These are phyloP conservation scores for Lucilia sericata DNA, from an alignment of 1,140 invertebrate species.

Conservation along the genomic window DNA sequence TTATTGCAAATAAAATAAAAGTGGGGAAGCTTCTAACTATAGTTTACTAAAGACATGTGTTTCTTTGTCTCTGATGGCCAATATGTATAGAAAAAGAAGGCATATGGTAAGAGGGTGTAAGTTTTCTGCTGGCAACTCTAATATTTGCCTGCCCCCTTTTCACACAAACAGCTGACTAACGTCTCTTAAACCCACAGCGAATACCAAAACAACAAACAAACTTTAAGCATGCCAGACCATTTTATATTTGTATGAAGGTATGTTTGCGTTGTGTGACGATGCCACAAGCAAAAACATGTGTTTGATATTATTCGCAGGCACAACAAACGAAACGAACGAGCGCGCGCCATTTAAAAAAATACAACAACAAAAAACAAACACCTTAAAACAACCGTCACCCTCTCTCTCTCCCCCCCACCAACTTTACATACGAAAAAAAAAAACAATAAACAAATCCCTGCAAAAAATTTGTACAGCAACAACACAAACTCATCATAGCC, in stretches of 20 bases:
- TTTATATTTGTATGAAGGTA: background rate
- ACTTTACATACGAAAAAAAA: background rate
- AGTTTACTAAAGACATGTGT: too few relatives aligned
- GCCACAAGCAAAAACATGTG: background rate
- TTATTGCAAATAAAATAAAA: too few relatives aligned
- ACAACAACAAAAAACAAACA: too few relatives aligned
- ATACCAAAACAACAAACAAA: background rate
- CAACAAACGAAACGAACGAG: background rate
- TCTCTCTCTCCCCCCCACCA: background rate
- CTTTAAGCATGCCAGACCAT: background rate
- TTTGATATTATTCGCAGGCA: background rate
- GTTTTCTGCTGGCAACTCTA: background rate
- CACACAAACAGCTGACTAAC: conserved; percentile 13
- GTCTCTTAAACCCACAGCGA: background rate
- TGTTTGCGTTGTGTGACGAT: background rate
- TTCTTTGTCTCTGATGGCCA: too few relatives aligned
- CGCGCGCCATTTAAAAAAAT: background rate
- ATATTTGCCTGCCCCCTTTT: background rate
- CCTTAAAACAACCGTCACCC: background rate
- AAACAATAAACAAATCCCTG: background rate
- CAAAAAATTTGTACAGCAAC: background rate
- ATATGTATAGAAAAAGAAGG: too few relatives aligned
- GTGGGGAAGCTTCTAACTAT: too few relatives aligned
- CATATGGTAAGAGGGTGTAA: background rate
- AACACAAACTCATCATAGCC: background rate